A percentile compares a stretch with the other conserved stretches of the same genome.
Conservation (phyloP, 1,140 invertebrate species). For the Chelonus insularis region DNA sequence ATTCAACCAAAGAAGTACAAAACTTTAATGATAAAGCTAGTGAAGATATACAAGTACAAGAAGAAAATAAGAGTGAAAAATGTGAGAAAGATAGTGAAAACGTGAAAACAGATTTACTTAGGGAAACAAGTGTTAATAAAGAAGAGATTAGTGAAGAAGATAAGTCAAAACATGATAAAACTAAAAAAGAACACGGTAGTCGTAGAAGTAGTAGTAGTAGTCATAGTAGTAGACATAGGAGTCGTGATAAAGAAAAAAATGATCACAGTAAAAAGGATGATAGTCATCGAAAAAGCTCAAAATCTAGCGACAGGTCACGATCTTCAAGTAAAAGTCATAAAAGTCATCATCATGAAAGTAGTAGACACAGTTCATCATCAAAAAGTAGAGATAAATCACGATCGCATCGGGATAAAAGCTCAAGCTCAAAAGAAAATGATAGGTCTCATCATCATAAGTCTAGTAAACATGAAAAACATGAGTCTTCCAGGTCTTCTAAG, state of each 20-base stretch:
- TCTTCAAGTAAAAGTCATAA: constrained; percentile 38
- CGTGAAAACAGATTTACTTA: constrained; percentile 27
- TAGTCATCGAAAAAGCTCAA: constrained; percentile 34
- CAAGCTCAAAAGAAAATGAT: constrained; percentile 34
- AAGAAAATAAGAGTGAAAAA: constrained; percentile 32
- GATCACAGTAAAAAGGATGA: constrained; percentile 28
- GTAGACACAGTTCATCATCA: constrained; percentile 30
- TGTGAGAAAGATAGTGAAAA: constrained; percentile 27
- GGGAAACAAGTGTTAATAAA: constrained; percentile 22
- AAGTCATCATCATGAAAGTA: constrained; percentile 30
- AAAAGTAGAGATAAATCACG: constrained; percentile 34
- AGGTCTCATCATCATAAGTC: constrained; percentile 34
- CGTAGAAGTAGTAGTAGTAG: constrained; percentile 20
- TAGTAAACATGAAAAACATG: constrained; percentile 37
- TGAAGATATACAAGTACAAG: constrained; percentile 21
- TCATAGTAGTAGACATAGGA: constrained; percentile 7
- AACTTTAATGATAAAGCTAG: constrained; percentile 19
- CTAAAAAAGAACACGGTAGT: constrained; percentile 29
- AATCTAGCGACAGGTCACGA: constrained; percentile 30
- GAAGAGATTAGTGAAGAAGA: constrained; percentile 18
- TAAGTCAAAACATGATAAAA: constrained; percentile 21
- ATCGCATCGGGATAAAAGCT: constrained; percentile 32
- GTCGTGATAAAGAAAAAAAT: constrained; percentile 32
- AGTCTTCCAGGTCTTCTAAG: constrained; percentile 35
- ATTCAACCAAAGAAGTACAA: constrained; percentile 37